Base-by-base conservation (phyloP, 35 echinoderm and acorn worm genomes). In the Hemicentrotus pulcherrimus region DNA sequence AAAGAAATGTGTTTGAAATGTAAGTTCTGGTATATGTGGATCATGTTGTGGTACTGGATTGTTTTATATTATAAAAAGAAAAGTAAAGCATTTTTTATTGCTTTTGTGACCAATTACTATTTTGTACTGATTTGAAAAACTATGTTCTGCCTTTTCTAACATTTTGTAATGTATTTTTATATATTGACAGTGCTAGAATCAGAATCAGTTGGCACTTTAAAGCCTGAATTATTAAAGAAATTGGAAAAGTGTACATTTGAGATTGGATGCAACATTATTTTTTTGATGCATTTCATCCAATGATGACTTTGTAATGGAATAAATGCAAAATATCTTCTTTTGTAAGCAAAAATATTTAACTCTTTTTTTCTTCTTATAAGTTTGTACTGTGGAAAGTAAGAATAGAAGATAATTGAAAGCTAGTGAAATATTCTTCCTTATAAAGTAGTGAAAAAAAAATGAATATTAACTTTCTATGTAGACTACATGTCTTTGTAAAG, bases 101-200 rank as follows among this genome's bases (percentile, higher is more conserved):
- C 88, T 91, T 91, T 91, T 48, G 33, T 91, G 31, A 91, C 88
- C 31, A 13, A 91, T 91, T 91, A 46, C 47, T 91, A 46, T 46
- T 46, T 91, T 91, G 33, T 91, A 91, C 47, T 91, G 22, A 19
- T 48, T 48, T 88, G 11, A 88, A 32, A 88, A 11, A 88, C 19
- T 16, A 88, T 88, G 35, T 46, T 46, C 88, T 46, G 33, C 33
- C 47, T 46, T 78, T 78, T 78, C 65, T 78, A 28, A 78, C 28
- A n/a, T 78, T 78, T 78, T 78, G 65, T 78, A 78, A n/a, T 78
- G 65, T 78, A 78, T 78, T 78, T 78, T 78, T 78, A 6, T 78
- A 78, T 78, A n/a, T n/a, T n/a, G 28, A n/a, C 65, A 78, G 65
- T 78, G 65, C 65, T 78, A 28, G 65, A 78, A 78, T 78, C 24